Conservation (phyloP, 2,797 vertebrate species). For the Lepidocolaptes lacrymiger region DNA sequence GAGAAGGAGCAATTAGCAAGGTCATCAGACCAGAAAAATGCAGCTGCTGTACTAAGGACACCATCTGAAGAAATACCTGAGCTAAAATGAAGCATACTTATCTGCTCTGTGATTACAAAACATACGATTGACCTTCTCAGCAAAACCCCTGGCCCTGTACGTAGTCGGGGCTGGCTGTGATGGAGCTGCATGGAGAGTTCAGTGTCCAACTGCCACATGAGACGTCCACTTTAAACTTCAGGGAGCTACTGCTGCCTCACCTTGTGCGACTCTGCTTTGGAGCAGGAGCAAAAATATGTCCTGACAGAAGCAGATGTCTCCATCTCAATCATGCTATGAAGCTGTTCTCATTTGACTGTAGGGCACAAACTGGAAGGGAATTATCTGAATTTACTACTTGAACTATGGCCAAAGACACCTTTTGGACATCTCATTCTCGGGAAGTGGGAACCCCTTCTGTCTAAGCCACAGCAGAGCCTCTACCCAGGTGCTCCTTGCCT, state of each 20-base stretch:
- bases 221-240: not conserved
- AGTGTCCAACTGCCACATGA: not conserved
- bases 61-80: slow-evolving; percentile 35
- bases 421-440: not conserved
- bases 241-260: not conserved
- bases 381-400: not conserved
- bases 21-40: not conserved
- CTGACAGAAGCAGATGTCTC: not conserved
- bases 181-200: not conserved
- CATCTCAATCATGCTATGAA: not conserved
- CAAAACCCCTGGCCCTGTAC: not conserved
- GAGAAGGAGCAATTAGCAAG: slow-evolving; percentile 2
- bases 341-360: not conserved
- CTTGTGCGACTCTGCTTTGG: not conserved
- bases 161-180: not conserved
- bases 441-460: not conserved
- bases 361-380: not conserved
- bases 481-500: not conserved
- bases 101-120: not conserved
- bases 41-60: not conserved
- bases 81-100: not conserved
- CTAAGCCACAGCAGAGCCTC: not conserved
- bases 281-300: not conserved
- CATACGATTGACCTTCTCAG: not conserved
- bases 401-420: not conserved